These are phyloP conservation scores for Noctua fimbriata DNA, from an alignment of 2,888 invertebrate genomes.

Conservation along the genomic window DNA sequence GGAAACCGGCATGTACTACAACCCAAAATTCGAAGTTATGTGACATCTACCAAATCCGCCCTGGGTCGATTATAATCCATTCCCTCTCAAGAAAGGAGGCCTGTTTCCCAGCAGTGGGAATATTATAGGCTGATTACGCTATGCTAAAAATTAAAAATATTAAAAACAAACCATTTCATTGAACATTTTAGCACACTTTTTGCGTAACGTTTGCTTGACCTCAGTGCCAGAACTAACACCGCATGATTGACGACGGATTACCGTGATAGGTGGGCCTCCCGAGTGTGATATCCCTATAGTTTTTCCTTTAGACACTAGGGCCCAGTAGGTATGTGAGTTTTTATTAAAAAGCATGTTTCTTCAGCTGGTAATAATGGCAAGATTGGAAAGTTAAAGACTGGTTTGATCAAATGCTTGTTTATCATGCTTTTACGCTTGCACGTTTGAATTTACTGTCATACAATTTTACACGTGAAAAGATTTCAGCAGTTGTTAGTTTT, in stretches of 20 bases:
- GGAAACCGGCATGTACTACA: no score
- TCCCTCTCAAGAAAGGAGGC: no score
- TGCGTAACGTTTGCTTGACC: not conserved
- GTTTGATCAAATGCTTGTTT: not conserved
- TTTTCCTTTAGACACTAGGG: not conserved
- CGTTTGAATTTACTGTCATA: not conserved
- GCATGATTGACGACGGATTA: constrained; percentile 28
- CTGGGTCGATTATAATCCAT: no score
- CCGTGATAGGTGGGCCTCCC: not conserved
- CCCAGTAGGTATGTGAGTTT: not conserved
- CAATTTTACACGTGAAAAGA: no score
- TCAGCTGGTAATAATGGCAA: not conserved
- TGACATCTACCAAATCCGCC: no score
- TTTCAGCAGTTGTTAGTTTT: no score
- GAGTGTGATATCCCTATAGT: not conserved
- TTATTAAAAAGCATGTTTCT: not conserved
- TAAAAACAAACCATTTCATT: not conserved
- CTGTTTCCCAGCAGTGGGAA: no score
- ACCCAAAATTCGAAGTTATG: no score
- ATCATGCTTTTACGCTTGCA: not conserved
- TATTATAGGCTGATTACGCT: no score
- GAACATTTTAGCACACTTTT: not conserved
- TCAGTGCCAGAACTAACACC: constrained; percentile 2
- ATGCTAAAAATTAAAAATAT: not conserved
- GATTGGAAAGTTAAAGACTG: not conserved